Percentiles rank a stretch among this genome's conserved stretches.
phyloP scores from a whole-genome alignment of 2,113 vertebrate genomes.

The Chloropsis hardwickii region DNA sequence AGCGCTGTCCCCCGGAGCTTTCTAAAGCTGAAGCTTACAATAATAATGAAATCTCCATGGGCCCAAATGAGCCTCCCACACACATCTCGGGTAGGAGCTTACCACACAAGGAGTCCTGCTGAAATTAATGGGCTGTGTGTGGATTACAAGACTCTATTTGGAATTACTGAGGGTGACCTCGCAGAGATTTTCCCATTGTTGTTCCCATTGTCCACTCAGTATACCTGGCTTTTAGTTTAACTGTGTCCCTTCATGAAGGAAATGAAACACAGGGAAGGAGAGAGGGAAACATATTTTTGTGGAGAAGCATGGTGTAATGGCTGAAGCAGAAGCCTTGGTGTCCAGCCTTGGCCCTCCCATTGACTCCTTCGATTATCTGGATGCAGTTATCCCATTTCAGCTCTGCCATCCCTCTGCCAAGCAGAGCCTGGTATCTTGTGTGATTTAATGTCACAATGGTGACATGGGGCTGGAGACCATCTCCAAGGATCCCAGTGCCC shows the following conservation, averaged over 20 bases:
- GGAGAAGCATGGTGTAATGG: background rate
- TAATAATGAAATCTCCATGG: conserved; percentile 42
- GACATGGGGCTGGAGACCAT: fast-evolving
- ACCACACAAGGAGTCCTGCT: conserved; percentile 32
- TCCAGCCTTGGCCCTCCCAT: background rate
- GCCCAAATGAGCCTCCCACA: conserved; percentile 26
- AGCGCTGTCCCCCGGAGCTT: background rate
- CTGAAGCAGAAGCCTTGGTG: background rate
- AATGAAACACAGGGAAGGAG: background rate
- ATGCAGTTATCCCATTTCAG: background rate
- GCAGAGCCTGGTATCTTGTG: fast-evolving
- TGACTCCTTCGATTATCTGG: background rate
- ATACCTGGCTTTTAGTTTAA: background rate
- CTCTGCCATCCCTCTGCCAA: background rate
- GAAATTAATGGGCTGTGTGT: background rate
- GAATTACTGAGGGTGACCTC: background rate
- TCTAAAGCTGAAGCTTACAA: conserved; percentile 7
- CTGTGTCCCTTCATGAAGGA: background rate
- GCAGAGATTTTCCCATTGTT: background rate
- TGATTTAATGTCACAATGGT: fast-evolving
- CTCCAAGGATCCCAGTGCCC: background rate
- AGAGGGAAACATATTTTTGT: background rate
- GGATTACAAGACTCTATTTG: background rate
- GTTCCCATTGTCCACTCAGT: background rate
- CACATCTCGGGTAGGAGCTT: background rate